Base-by-base conservation (phyloP, 1,140 invertebrate genomes). In the Danaus plexippus region DNA sequence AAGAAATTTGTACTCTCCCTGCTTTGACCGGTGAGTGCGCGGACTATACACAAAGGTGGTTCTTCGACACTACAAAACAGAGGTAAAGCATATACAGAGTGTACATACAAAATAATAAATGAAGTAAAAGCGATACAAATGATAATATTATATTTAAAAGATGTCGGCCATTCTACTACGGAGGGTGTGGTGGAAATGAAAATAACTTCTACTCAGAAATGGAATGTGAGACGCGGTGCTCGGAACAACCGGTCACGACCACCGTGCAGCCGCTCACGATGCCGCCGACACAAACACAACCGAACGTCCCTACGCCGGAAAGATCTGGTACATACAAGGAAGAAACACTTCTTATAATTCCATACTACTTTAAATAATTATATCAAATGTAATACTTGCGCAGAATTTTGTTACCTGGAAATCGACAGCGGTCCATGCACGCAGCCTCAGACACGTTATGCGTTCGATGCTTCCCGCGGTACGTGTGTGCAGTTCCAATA, bases 111-210 rank as follows among this genome's bases (percentile, higher is more conserved):
- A 41, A 9, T 11, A 42, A 42, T 9, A 11, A 12, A 7, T 51
- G 9, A 44, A 13, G n/a, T 40, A 10, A 10, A 52, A 40, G 44
- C 4, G 11, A n/a, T 41, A 50, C 40, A 18, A 46, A 57, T 11
- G 41, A 52, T 9, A 15, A 40, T 42, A 49, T 47, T 64, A 3
- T 40, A 52, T 50, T 50, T 61, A 40, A 2, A 59, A 88, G 86
- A 63, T 95, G 92, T 76, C 90, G 88, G 43, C 87, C 90, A 63
- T 98, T 98, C 84, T 89, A 88, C 18, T 98, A 96, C 71, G 93
- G 95, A 13, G 96, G 97, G 9, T 97, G 95, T 73, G 91, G 92
- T 18, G 96, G 96, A 11, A 97, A 96, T 66, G 92, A 90, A 10
- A 97, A 97, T 74, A 91, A 94, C 61, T 97, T 97, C 77, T 89